Evolutionary conservation across 2,113 vertebrate species (phyloP).

Genomic region (Pampusana beccarii): DNA sequence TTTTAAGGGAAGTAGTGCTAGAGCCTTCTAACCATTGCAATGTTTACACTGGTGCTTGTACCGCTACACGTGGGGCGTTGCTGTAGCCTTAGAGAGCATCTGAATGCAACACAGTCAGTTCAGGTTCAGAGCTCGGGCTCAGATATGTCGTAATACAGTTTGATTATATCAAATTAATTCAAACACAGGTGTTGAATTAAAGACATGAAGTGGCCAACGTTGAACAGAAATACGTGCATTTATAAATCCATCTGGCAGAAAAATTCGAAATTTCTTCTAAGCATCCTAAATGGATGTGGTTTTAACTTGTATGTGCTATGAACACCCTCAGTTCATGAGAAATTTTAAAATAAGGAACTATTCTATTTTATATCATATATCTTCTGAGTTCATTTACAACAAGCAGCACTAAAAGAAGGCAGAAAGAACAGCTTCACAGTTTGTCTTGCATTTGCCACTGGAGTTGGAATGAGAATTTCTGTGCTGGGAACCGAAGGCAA

Average conservation of each 20-base stretch:
- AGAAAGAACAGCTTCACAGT: not conserved
- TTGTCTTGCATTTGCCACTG: not conserved
- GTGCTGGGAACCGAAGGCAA: not conserved
- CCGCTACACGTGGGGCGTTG: not conserved
- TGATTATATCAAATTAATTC: not conserved
- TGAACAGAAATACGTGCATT: not conserved
- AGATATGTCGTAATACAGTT: not conserved
- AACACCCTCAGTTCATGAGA: fast-evolving
- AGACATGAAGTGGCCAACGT: not conserved
- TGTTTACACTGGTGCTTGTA: not conserved
- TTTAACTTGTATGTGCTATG: not conserved
- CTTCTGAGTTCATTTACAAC: not conserved
- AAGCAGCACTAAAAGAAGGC: not conserved
- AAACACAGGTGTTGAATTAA: not conserved
- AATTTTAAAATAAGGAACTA: not conserved
- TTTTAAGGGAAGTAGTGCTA: not conserved
- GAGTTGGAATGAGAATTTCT: not conserved
- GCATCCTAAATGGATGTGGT: not conserved
- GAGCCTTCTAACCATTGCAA: not conserved
- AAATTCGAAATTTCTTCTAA: not conserved
- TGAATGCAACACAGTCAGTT: not conserved
- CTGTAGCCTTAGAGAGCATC: not conserved
- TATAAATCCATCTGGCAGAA: not conserved
- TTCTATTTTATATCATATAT: not conserved
- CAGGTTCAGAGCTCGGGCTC: not conserved